These are phyloP conservation scores for Lithophane socia DNA, from an alignment of 2,888 invertebrate genomes.

Conservation along the genomic window DNA sequence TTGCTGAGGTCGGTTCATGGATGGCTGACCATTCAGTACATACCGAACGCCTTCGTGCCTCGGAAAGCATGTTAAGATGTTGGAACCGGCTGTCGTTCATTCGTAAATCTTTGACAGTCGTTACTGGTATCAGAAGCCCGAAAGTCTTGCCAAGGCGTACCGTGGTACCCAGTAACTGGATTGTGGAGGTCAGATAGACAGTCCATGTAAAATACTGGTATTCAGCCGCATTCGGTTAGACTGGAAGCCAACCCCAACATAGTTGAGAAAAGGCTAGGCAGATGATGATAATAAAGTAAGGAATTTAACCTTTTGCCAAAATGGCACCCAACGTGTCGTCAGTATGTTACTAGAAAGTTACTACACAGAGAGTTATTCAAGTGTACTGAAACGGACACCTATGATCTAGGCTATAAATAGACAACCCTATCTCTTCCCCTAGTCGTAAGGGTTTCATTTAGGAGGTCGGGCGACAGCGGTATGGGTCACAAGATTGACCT, in stretches of 20 bases:
- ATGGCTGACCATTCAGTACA: not conserved
- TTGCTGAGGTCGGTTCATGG: not conserved
- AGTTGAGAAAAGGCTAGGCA: not conserved
- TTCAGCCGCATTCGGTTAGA: not conserved
- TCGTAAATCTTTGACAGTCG: not conserved
- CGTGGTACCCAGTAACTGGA: no score
- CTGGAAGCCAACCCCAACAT: not conserved
- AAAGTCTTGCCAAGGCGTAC: not conserved
- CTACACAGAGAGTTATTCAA: conserved; percentile 43
- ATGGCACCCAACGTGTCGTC: not conserved
- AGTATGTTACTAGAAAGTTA: conserved; percentile 33
- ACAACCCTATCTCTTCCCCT: conserved; percentile 45
- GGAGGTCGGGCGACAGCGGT: conserved; percentile 10
- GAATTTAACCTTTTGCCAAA: conserved; percentile 13
- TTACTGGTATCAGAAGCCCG: not conserved
- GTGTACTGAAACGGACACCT: conserved; percentile 57
- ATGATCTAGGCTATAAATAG: conserved; percentile 60
- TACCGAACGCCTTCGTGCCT: not conserved
- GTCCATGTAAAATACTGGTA: not conserved
- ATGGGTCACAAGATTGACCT: conserved; percentile 42
- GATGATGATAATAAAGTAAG: not conserved
- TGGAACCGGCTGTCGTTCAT: not conserved
- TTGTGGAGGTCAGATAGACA: not conserved
- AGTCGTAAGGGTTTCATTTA: conserved; percentile 47
- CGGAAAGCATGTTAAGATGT: not conserved